Conservation (phyloP, 2,113 vertebrate species). For the Tyto alba region DNA sequence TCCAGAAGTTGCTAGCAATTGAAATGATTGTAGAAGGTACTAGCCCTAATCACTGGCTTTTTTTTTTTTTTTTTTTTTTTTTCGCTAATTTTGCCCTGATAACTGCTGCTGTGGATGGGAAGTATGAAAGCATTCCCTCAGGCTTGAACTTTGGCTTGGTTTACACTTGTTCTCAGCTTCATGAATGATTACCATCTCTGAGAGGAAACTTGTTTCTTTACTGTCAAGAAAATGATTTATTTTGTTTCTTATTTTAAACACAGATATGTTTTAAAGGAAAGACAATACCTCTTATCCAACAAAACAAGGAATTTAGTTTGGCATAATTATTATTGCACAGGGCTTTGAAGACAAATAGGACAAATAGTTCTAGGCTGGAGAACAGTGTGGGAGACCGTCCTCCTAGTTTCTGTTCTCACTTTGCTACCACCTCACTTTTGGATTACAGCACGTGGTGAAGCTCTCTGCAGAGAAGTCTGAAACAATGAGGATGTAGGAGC, state of each 20-base stretch:
- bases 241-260: slow-evolving; percentile 49
- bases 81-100: not conserved
- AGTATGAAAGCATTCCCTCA: not conserved
- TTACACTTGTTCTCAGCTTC: slow-evolving; percentile 51
- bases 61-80: no score
- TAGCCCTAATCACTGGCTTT: no score
- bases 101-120: not conserved
- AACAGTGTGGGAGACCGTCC: not conserved
- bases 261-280: slow-evolving; percentile 17
- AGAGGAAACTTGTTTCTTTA: slow-evolving; percentile 5
- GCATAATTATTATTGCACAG: not conserved
- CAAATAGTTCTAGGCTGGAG: not conserved
- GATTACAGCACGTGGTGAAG: not conserved
- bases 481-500: rapidly evolving
- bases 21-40: not conserved
- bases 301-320: not conserved
- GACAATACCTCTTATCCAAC: slow-evolving; percentile 5
- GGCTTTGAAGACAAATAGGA: slow-evolving; percentile 8
- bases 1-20: not conserved
- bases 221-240: slow-evolving; percentile 52
- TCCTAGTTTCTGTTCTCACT: not conserved
- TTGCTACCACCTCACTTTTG: not conserved
- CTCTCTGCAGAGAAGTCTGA: not conserved
- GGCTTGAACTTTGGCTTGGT: slow-evolving; percentile 31
- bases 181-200: slow-evolving; percentile 11